Evolutionary conservation across 2,888 invertebrate genomes (phyloP).

Genomic region (Thera obeliscata): DNA sequence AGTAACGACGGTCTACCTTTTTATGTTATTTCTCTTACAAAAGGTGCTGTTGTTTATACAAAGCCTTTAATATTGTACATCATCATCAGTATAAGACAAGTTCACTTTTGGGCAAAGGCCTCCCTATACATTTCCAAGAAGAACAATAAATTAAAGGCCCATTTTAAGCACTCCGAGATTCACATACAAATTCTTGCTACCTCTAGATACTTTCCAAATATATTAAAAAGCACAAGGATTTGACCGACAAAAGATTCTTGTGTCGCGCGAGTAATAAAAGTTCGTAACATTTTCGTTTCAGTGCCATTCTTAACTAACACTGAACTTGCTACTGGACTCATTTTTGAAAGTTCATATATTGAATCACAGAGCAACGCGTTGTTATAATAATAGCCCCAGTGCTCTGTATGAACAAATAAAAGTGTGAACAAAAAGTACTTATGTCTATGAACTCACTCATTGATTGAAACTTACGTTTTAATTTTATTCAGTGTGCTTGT

Average conservation of each 20-base stretch:
- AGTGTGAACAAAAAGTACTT: neutral
- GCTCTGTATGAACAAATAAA: no score
- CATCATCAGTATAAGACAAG: neutral
- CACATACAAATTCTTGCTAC: no score
- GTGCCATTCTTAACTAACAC: slow-evolving; percentile 43
- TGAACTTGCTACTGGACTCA: slow-evolving; percentile 57
- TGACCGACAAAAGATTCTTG: slow-evolving; percentile 13
- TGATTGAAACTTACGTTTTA: no score
- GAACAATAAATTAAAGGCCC: no score
- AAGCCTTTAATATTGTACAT: no score
- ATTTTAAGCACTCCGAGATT: no score
- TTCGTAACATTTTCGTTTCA: slow-evolving; percentile 24
- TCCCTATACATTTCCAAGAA: no score
- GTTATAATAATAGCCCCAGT: neutral
- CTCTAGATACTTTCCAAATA: no score
- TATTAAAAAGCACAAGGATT: neutral
- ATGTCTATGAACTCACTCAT: no score
- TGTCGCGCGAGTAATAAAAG: slow-evolving; percentile 9
- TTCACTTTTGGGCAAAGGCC: no score
- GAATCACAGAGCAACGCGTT: slow-evolving; percentile 8
- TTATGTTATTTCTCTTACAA: slow-evolving; percentile 4
- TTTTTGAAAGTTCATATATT: slow-evolving; percentile 78
- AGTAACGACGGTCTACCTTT: slow-evolving; percentile 8
- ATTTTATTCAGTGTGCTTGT: no score
- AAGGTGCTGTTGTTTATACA: neutral